Conservation (phyloP, 2,797 vertebrate genomes). For the Enteromius paludinosus region DNA sequence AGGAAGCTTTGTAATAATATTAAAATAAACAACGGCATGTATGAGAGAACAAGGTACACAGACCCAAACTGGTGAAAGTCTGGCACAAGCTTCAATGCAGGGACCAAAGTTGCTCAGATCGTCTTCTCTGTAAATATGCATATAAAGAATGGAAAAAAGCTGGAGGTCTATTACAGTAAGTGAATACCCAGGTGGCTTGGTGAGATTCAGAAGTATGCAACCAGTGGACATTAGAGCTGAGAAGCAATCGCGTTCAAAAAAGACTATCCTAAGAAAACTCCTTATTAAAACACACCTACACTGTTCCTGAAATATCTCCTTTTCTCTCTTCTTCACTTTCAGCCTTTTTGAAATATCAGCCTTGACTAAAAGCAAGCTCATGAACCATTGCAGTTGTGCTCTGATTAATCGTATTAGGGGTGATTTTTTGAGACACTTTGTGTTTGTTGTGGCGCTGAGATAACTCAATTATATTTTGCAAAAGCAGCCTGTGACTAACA, state of each 20-base stretch:
- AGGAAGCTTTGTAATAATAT: slow-evolving; percentile 13
- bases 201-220: slow-evolving; percentile 1
- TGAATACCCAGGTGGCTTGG: neutral
- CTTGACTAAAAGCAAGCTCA: neutral
- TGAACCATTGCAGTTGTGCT: neutral
- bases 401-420: slow-evolving; percentile 3
- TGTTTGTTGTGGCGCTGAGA: neutral
- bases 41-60: neutral
- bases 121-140: neutral
- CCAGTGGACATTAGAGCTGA: neutral
- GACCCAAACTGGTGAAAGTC: neutral
- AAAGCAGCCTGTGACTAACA: slow-evolving; percentile 14
- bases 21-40: neutral
- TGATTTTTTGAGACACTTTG: slow-evolving; percentile 14
- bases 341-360: neutral
- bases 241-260: neutral
- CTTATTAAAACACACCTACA: slow-evolving; percentile 46
- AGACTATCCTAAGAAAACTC: neutral
- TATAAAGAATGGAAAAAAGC: neutral
- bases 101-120: neutral
- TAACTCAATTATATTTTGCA: slow-evolving; percentile 1
- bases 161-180: neutral
- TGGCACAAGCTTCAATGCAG: neutral
- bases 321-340: neutral
- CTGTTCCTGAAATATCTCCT: slow-evolving; percentile 15